A percentile compares a stretch with the other conserved stretches of the same genome.
phyloP scores from a whole-genome alignment of 1,140 invertebrate species.

The Mamestra configurata region DNA sequence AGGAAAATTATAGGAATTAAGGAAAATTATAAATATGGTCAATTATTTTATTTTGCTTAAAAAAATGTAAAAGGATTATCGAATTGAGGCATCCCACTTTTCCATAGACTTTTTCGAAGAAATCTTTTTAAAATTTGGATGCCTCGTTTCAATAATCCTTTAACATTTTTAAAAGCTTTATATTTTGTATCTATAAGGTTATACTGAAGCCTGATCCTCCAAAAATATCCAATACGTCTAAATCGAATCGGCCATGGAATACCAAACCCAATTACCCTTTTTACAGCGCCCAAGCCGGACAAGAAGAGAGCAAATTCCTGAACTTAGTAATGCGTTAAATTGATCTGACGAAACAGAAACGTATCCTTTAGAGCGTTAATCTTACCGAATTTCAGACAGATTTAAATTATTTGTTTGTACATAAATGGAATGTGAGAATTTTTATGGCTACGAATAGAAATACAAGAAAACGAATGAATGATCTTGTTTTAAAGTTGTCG shows the following conservation, averaged over 20 bases:
- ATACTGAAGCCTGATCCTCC: not conserved
- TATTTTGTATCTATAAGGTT: not conserved
- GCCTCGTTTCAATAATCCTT: not conserved
- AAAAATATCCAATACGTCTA: constrained; percentile 6
- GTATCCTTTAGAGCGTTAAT: constrained; percentile 10
- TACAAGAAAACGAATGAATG: too few species aligned
- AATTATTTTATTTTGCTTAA: not conserved
- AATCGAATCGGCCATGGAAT: constrained; percentile 11
- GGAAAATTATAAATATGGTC: too few species aligned
- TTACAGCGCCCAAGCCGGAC: constrained; percentile 16
- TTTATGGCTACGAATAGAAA: too few species aligned
- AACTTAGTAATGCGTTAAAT: constrained; percentile 44
- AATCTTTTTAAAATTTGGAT: not conserved
- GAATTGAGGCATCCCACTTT: too few species aligned
- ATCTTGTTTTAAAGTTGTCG: too few species aligned
- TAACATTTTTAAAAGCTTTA: not conserved
- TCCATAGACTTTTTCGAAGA: too few species aligned
- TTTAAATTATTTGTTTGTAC: not conserved
- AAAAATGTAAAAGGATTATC: not conserved
- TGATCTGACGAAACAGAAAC: constrained; percentile 5
- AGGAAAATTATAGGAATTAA: too few species aligned
- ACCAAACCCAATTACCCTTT: constrained; percentile 27
- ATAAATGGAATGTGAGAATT: too few species aligned
- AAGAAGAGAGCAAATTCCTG: constrained; percentile 36
- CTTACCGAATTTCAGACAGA: not conserved